Evolutionary conservation across 2,888 invertebrate species (phyloP).

Genomic region (Xylophagus ater): DNA sequence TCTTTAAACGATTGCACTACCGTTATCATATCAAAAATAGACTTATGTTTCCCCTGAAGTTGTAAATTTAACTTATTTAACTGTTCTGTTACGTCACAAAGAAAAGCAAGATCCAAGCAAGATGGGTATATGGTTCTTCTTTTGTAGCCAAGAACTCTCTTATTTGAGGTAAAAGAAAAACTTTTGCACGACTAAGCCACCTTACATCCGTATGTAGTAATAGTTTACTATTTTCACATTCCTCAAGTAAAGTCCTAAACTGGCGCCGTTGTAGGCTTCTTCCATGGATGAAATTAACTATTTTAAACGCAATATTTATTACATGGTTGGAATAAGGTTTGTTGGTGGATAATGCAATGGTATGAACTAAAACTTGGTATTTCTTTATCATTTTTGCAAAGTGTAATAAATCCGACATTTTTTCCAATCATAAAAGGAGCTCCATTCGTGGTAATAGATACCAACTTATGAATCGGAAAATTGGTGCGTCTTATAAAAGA

Average conservation of each 20-base stretch:
- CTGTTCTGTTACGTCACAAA: too few relatives aligned
- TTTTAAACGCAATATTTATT: slow-evolving; percentile 2
- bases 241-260: not conserved
- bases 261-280: slow-evolving; percentile 1
- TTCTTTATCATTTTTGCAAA: not conserved
- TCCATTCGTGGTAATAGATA: not conserved
- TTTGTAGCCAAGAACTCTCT: too few relatives aligned
- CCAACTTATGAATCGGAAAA: not conserved
- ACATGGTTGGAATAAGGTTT: slow-evolving; percentile 3
- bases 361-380: not conserved
- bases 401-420: too few relatives aligned
- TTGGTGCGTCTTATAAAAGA: not conserved
- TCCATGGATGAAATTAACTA: not conserved
- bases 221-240: not conserved
- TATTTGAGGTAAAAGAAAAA: too few relatives aligned
- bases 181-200: slow-evolving; percentile 6
- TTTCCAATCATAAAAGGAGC: too few relatives aligned
- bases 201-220: slow-evolving; percentile 6
- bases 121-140: too few relatives aligned
- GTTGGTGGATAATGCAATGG: slow-evolving; percentile 4
- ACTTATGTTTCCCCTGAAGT: too few relatives aligned
- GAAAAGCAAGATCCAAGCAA: too few relatives aligned
- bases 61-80: too few relatives aligned
- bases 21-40: too few relatives aligned
- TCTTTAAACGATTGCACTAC: too few relatives aligned